Evolutionary conservation across 2,888 invertebrate species (phyloP).

Genomic region (Eumerus sabulonum): DNA sequence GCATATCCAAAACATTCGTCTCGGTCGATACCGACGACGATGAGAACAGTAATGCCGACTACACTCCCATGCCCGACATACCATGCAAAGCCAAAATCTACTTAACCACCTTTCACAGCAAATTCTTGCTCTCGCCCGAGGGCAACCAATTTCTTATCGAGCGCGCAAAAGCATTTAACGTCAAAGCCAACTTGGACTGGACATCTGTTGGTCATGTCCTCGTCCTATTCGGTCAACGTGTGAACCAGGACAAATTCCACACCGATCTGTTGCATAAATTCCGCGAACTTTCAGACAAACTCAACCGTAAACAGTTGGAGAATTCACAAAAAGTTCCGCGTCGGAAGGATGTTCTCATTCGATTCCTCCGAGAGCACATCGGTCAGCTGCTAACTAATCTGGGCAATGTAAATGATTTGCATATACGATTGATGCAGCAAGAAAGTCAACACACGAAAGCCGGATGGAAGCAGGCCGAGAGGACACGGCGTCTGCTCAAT

Average conservation of each 20-base stretch:
- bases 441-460: constrained; percentile 79
- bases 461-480: constrained; percentile 78
- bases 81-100: constrained; percentile 80
- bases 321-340: constrained; percentile 74
- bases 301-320: constrained; percentile 71
- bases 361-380: constrained; percentile 75
- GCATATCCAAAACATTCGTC: constrained; percentile 73
- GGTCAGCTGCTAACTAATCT: constrained; percentile 74
- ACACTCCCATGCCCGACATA: constrained; percentile 66
- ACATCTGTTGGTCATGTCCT: constrained; percentile 79
- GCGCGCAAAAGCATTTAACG: constrained; percentile 76
- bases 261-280: constrained; percentile 79
- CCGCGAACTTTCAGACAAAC: constrained; percentile 71
- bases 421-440: constrained; percentile 78
- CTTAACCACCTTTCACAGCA: constrained; percentile 79
- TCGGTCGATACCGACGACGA: constrained; percentile 60
- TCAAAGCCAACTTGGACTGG: constrained; percentile 75
- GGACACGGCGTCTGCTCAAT: constrained; percentile 80
- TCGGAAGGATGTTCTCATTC: constrained; percentile 74
- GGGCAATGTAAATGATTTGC: constrained; percentile 80
- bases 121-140: constrained; percentile 79
- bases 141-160: constrained; percentile 80
- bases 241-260: constrained; percentile 81
- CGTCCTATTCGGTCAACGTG: constrained; percentile 80
- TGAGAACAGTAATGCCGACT: constrained; percentile 48